A percentile compares a stretch with the other conserved stretches of the same genome.
These are phyloP conservation scores for Rhagoletis pomonella DNA, from an alignment of 1,140 invertebrate genomes.

Conservation along the genomic window DNA sequence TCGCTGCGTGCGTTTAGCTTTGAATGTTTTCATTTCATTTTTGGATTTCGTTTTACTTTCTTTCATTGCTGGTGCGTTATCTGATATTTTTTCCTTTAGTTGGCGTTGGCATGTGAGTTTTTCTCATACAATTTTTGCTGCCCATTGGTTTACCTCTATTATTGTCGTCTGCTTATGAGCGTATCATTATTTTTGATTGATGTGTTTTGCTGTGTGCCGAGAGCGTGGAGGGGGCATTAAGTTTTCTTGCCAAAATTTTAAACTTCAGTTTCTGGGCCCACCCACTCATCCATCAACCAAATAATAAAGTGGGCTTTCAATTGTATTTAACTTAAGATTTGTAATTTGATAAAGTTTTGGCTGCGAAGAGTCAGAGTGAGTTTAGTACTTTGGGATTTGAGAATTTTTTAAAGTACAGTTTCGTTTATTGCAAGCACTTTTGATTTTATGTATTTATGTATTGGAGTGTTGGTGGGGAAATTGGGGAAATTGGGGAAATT, in stretches of 20 bases:
- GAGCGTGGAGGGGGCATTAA: background rate
- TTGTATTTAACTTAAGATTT: constrained; percentile 6
- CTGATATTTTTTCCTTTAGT: constrained; percentile 40
- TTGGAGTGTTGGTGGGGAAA: too few relatives aligned
- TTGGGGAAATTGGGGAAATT: too few relatives aligned
- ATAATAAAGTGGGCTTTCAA: constrained; percentile 1
- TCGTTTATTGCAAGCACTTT: too few relatives aligned
- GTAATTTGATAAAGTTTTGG: constrained; percentile 42
- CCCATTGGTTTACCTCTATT: background rate
- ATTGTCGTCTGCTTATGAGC: constrained; percentile 33
- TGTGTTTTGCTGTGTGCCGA: background rate
- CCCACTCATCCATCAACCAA: constrained; percentile 11
- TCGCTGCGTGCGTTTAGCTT: background rate
- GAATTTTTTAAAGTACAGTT: too few relatives aligned
- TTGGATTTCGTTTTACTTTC: background rate
- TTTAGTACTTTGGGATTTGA: background rate
- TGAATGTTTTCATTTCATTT: constrained; percentile 56
- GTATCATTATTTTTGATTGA: constrained; percentile 51
- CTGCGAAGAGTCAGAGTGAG: background rate
- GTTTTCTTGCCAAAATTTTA: background rate
- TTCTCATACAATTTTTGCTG: background rate
- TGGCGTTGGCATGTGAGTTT: background rate
- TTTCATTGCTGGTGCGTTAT: background rate
- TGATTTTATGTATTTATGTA: too few relatives aligned
- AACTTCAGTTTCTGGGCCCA: constrained; percentile 4